phyloP scores from a whole-genome alignment of 1,140 invertebrate genomes.

The Metaphire vulgaris region DNA sequence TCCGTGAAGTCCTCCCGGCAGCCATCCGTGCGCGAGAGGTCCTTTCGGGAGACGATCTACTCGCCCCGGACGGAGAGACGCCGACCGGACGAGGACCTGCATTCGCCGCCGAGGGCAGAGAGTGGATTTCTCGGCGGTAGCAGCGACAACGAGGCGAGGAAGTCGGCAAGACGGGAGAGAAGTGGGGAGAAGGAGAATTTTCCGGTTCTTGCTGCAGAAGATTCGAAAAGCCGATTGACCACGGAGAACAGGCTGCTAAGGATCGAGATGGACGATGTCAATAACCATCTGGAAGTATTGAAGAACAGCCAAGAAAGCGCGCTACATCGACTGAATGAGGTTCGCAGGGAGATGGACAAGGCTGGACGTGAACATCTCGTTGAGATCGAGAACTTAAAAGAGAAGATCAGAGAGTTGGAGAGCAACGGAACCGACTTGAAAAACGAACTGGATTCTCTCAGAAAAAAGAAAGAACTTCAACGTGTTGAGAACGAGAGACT shows the following conservation, averaged over 20 bases:
- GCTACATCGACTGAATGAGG: not conserved
- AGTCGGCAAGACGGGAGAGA: not conserved
- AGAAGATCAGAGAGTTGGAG: not conserved
- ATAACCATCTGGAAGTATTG: not conserved
- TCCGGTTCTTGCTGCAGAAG: not conserved
- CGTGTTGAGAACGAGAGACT: not conserved
- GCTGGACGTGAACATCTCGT: not conserved
- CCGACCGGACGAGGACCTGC: not conserved
- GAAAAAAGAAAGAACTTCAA: not conserved
- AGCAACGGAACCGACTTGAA: not conserved
- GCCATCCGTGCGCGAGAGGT: not conserved
- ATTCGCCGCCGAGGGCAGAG: no score
- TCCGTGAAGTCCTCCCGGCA: no score
- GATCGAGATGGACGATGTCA: not conserved
- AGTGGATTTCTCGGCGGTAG: not conserved
- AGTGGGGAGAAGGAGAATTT: no score
- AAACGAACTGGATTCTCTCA: not conserved
- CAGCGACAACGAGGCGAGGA: not conserved
- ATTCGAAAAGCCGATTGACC: not conserved
- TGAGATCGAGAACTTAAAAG: not conserved
- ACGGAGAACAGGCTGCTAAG: not conserved
- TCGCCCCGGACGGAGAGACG: not conserved
- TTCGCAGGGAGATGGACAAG: not conserved
- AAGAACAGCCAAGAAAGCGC: not conserved
- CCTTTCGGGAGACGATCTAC: not conserved